Evolutionary conservation across 2,888 invertebrate species (phyloP).

Genomic region (Tenthredo amoena): DNA sequence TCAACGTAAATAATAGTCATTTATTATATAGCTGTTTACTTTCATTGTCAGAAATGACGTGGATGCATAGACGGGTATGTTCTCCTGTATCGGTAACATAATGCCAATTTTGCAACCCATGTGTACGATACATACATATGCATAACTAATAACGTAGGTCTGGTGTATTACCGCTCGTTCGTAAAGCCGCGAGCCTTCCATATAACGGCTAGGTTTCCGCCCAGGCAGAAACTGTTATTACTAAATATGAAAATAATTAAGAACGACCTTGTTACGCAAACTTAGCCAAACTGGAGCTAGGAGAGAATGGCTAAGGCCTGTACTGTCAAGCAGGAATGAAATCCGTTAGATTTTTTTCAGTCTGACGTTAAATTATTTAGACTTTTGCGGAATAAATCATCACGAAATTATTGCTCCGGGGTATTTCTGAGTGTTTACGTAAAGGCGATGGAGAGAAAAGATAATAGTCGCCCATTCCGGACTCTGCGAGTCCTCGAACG

Average conservation of each 20-base stretch:
- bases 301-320: background rate
- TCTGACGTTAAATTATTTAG: background rate
- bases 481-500: background rate
- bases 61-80: background rate
- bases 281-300: background rate
- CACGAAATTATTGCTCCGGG: background rate
- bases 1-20: background rate
- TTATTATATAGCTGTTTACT: background rate
- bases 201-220: background rate
- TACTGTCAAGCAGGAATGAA: background rate
- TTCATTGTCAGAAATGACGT: background rate
- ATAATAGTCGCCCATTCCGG: no score
- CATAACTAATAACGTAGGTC: background rate
- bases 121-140: background rate
- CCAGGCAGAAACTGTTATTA: background rate
- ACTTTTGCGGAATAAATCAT: background rate
- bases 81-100: conserved; percentile 3
- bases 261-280: conserved; percentile 39
- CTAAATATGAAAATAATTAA: conserved; percentile 19
- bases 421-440: background rate
- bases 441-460: background rate
- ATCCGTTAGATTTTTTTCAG: background rate
- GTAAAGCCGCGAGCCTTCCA: background rate
- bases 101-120: conserved; percentile 12
- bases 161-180: background rate